Conservation (phyloP, 30 jellyfish, hydroid and myxozoan species). For the Aurelia sp. region DNA sequence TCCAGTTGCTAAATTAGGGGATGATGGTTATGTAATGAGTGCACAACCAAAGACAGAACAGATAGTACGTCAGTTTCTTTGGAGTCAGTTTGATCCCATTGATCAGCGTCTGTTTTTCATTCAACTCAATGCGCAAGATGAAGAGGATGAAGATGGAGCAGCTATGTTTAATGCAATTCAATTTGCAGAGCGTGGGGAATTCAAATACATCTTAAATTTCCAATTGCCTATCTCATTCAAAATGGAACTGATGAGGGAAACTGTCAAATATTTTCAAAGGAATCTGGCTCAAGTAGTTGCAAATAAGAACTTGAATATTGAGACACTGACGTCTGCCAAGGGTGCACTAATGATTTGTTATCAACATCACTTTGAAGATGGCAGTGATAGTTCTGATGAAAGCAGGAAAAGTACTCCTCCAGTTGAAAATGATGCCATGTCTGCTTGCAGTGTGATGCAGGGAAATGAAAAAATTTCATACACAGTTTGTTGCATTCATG, state of each 20-base stretch:
- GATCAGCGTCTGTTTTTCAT: conserved; percentile 74
- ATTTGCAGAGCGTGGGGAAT: conserved; percentile 59
- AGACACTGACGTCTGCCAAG: conserved; percentile 34
- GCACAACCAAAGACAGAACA: conserved; percentile 84
- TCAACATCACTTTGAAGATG: conserved; percentile 65
- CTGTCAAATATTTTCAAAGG: conserved; percentile 47
- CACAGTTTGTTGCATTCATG: conserved; percentile 80
- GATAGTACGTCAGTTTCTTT: conserved; percentile 70
- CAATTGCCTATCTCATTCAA: conserved; percentile 66
- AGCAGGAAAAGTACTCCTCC: conserved; percentile 25
- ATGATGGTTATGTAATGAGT: conserved; percentile 71
- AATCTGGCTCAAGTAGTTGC: conserved; percentile 41
- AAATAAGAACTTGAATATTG: conserved; percentile 60
- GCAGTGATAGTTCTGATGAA: background rate
- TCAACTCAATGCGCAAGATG: conserved; percentile 80
- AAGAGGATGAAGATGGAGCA: conserved; percentile 65
- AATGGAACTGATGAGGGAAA: conserved; percentile 61
- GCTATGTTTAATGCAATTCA: conserved; percentile 76
- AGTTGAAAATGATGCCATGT: conserved; percentile 46
- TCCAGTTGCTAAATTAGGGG: conserved; percentile 78
- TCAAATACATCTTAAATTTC: conserved; percentile 66
- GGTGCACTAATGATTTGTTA: conserved; percentile 83
- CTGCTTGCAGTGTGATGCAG: conserved; percentile 38
- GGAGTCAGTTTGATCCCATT: conserved; percentile 84
- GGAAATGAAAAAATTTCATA: conserved; percentile 43